Percentiles rank a stretch among this genome's conserved stretches.
Conservation (phyloP, 2,888 invertebrate species). For the Mechanitis mazaeus region DNA sequence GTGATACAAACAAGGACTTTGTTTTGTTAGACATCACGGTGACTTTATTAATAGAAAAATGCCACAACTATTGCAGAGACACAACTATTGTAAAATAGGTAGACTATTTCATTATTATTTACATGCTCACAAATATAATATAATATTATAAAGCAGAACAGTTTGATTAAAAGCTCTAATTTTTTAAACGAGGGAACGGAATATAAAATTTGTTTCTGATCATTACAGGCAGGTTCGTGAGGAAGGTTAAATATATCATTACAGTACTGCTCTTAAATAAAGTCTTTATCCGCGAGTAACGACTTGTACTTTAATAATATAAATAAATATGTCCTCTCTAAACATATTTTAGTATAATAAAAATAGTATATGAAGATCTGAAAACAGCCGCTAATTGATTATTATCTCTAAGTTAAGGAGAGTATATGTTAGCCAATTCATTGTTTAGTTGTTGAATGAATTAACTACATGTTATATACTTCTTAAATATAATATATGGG, state of each 20-base stretch:
- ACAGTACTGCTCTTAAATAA: no score
- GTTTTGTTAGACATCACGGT: conserved; percentile 8
- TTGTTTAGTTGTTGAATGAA: conserved; percentile 16
- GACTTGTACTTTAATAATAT: no score
- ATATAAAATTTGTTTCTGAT: no score
- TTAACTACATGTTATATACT: no score
- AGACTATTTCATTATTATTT: neutral
- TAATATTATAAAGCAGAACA: no score
- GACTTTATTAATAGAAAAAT: conserved; percentile 23
- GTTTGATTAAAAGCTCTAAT: no score
- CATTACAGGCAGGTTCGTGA: no score
- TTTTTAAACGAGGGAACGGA: no score
- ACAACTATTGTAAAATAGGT: neutral
- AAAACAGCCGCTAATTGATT: conserved; percentile 25
- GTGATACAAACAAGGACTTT: neutral
- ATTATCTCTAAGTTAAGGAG: conserved; percentile 17
- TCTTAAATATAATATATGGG: no score
- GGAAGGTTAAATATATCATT: no score
- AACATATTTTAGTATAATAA: neutral
- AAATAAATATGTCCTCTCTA: no score
- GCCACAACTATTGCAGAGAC: neutral
- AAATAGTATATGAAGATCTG: conserved; percentile 18
- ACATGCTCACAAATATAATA: neutral
- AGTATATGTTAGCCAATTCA: conserved; percentile 12
- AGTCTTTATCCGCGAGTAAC: no score